These are phyloP conservation scores for Psittacus erithacus DNA, from an alignment of 2,113 vertebrate genomes.

Conservation along the genomic window DNA sequence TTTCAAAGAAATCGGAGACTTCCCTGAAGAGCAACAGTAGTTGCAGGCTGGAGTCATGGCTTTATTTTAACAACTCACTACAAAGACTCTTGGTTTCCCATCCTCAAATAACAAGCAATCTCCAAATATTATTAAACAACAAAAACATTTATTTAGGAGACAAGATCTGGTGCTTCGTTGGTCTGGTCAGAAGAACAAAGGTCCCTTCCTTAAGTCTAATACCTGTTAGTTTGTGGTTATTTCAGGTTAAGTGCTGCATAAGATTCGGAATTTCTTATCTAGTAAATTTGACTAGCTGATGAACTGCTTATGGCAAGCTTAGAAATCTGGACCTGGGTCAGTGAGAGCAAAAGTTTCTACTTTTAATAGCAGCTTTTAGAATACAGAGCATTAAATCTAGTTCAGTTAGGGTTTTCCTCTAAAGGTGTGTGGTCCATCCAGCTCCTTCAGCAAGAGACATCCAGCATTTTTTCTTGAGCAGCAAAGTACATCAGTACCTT, in stretches of 20 bases:
- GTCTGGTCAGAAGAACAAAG: neutral
- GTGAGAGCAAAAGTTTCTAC: neutral
- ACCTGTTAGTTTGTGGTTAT: neutral
- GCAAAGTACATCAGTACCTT: conserved; percentile 8
- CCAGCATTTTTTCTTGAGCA: conserved; percentile 2
- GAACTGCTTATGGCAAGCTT: neutral
- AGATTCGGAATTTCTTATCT: neutral
- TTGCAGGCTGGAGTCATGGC: neutral
- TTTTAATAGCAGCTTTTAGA: neutral
- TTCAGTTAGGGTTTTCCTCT: neutral
- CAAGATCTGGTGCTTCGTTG: neutral
- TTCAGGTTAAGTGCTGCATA: neutral
- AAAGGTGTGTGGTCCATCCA: neutral
- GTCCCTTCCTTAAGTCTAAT: neutral
- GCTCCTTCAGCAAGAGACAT: neutral
- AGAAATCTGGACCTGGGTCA: neutral
- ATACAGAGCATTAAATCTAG: neutral
- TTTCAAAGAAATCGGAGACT: neutral
- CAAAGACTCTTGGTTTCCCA: neutral
- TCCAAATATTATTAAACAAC: neutral
- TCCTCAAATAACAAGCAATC: neutral
- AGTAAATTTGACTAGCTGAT: neutral
- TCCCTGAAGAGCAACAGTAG: neutral
- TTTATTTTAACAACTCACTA: neutral
- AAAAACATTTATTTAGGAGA: neutral